A percentile compares a stretch with the other conserved stretches of the same genome.
These are phyloP conservation scores for Bedellia somnulentella DNA, from an alignment of 2,888 invertebrate species.

Conservation along the genomic window DNA sequence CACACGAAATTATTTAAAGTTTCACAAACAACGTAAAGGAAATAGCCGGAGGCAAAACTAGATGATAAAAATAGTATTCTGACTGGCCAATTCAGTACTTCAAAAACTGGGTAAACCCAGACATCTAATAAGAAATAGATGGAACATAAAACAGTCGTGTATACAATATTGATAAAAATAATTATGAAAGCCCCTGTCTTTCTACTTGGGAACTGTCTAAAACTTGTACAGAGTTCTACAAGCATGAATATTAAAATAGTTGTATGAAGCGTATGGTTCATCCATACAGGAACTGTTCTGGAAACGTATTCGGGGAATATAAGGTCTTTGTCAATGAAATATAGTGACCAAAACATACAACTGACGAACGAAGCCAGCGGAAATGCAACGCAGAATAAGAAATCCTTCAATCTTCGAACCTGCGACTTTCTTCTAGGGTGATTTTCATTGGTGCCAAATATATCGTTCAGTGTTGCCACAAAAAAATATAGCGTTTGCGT, in stretches of 20 bases:
- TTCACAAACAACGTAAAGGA: constrained; percentile 73
- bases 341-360: constrained; percentile 84
- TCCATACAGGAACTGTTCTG: constrained; percentile 80
- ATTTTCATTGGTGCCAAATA: constrained; percentile 69
- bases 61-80: constrained; percentile 69
- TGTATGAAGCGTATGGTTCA: constrained; percentile 89
- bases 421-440: constrained; percentile 58
- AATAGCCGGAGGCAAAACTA: constrained; percentile 57
- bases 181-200: constrained; percentile 62
- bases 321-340: constrained; percentile 81
- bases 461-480: constrained; percentile 72
- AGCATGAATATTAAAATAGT: constrained; percentile 75
- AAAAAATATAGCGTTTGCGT: constrained; percentile 76
- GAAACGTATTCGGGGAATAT: constrained; percentile 82
- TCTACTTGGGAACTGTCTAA: constrained; percentile 72
- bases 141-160: constrained; percentile 72
- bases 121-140: constrained; percentile 59
- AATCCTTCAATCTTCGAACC: constrained; percentile 67
- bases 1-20: constrained; percentile 67
- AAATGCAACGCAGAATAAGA: constrained; percentile 68
- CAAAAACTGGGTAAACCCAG: constrained; percentile 90
- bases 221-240: constrained; percentile 71
- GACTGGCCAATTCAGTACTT: constrained; percentile 68
- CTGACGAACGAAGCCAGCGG: constrained; percentile 80
- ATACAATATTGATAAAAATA: constrained; percentile 60